Conservation (phyloP, 2,888 invertebrate species). For the Tenthredo distinguenda region DNA sequence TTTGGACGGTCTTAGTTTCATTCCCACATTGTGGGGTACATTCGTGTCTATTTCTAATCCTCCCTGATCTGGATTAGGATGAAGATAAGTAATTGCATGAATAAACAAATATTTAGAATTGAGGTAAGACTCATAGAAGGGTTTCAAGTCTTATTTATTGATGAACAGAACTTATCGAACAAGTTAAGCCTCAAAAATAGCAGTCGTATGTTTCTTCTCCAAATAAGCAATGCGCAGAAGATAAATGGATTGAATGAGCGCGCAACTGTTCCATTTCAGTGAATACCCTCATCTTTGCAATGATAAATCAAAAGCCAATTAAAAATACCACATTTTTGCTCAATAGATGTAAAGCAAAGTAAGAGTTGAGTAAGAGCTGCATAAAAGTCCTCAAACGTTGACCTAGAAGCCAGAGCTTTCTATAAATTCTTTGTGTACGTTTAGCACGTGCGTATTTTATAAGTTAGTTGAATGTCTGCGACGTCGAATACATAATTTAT, state of each 20-base stretch:
- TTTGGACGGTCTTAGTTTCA: neutral
- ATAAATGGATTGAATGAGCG: neutral
- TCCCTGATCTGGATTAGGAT: neutral
- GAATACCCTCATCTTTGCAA: neutral
- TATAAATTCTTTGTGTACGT: neutral
- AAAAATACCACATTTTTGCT: neutral
- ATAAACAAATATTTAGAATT: neutral
- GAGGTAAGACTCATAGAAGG: neutral
- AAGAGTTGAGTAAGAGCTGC: neutral
- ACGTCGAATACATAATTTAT: slow-evolving; percentile 9
- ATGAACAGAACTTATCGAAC: neutral
- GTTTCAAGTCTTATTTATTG: neutral
- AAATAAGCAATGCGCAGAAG: neutral
- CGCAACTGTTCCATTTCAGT: neutral
- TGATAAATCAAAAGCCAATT: neutral
- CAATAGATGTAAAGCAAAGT: neutral
- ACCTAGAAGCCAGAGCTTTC: neutral
- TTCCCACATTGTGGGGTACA: neutral
- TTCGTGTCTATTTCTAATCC: neutral
- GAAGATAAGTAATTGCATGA: neutral
- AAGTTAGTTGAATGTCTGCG: slow-evolving; percentile 6
- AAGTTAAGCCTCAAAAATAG: neutral
- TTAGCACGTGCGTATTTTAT: slow-evolving; percentile 14
- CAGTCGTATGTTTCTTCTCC: neutral
- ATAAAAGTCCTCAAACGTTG: neutral